Percentiles rank a stretch among this genome's conserved stretches.
These are phyloP conservation scores for Adelges cooleyi DNA, from an alignment of 1,140 invertebrate species.

Conservation along the genomic window DNA sequence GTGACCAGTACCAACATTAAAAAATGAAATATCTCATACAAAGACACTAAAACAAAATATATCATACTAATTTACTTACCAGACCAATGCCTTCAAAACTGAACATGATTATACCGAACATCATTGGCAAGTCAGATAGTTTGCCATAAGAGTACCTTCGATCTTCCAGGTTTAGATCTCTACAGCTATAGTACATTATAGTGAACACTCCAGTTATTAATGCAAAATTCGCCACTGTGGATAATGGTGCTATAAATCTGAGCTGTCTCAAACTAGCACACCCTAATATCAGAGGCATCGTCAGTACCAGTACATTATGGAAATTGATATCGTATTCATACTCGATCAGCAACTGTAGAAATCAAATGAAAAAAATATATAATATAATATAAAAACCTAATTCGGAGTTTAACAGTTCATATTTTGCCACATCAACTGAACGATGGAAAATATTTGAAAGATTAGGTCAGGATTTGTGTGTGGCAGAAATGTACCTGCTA, in stretches of 20 bases:
- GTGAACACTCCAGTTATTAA: slow-evolving; percentile 62
- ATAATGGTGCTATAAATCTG: slow-evolving; percentile 72
- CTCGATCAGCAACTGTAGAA: background rate
- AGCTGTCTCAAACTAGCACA: slow-evolving; percentile 48
- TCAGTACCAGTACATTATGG: background rate
- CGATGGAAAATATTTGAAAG: too few relatives aligned
- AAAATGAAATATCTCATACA: too few relatives aligned
- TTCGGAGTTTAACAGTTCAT: too few relatives aligned
- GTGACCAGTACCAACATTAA: too few relatives aligned
- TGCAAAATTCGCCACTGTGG: slow-evolving; percentile 70
- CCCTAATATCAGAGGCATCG: slow-evolving; percentile 8
- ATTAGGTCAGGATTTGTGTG: too few relatives aligned
- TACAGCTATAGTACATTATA: slow-evolving; percentile 58
- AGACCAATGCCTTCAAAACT: slow-evolving; percentile 82
- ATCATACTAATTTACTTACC: slow-evolving; percentile 32
- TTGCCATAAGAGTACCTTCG: slow-evolving; percentile 39
- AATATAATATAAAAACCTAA: too few relatives aligned
- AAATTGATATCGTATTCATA: background rate
- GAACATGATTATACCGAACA: slow-evolving; percentile 81
- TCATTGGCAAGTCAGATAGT: slow-evolving; percentile 55
- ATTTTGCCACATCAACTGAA: too few relatives aligned
- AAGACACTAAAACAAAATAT: too few relatives aligned
- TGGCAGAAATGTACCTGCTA: too few relatives aligned
- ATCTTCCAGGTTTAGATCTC: slow-evolving; percentile 28
- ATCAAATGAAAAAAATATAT: too few relatives aligned